These are phyloP conservation scores for Campoplex nolae DNA, from an alignment of 2,888 invertebrate species.

Conservation along the genomic window DNA sequence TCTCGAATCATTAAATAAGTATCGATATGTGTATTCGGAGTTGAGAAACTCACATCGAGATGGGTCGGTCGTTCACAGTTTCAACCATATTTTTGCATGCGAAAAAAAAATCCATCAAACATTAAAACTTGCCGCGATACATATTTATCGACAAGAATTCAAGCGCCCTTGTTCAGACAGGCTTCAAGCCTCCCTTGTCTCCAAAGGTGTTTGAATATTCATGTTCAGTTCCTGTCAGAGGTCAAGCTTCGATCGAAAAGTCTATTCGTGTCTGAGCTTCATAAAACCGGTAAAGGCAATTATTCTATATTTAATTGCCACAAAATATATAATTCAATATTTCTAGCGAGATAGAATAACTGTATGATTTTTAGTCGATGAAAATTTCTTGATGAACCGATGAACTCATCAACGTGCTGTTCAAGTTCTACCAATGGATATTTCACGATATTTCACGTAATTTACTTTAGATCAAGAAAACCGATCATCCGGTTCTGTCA, in stretches of 20 bases:
- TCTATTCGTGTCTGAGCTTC: constrained; percentile 1
- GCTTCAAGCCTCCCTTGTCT: constrained; percentile 1
- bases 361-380: neutral
- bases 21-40: constrained; percentile 3
- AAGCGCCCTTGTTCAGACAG: constrained; percentile 9
- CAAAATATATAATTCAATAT: neutral
- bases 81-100: constrained; percentile 12
- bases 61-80: neutral
- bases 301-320: neutral
- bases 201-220: constrained; percentile 42
- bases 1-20: constrained; percentile 18
- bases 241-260: constrained; percentile 52
- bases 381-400: constrained; percentile 24
- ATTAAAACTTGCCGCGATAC: constrained; percentile 12
- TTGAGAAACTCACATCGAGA: constrained; percentile 2
- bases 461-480: constrained; percentile 3
- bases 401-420: constrained; percentile 52
- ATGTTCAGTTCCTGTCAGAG: constrained; percentile 17
- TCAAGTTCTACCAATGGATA: constrained; percentile 39
- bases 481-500: neutral
- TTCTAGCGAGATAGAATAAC: neutral
- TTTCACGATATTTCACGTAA: constrained; percentile 3
- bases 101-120: constrained; percentile 37
- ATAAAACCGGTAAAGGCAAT: neutral
- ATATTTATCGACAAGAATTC: constrained; percentile 35